Evolutionary conservation across 2,113 vertebrate genomes (phyloP).

Genomic region (Rhynchomys soricoides): DNA sequence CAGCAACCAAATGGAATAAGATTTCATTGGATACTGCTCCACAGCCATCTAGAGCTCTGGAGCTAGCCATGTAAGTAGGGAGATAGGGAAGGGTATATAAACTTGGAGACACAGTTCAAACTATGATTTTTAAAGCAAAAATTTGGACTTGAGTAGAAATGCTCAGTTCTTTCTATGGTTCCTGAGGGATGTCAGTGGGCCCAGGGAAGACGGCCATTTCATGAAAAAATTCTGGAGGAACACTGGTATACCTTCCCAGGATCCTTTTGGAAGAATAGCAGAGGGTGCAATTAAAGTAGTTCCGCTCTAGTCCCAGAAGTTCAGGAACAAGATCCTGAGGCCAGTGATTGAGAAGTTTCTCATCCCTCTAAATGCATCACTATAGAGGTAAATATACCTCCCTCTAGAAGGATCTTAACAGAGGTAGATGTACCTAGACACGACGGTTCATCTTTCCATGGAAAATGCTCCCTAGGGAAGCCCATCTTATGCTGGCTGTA

Average conservation of each 20-base stretch:
- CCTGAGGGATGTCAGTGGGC: background rate
- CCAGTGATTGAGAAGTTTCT: background rate
- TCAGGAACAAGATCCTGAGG: background rate
- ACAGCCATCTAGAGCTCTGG: background rate
- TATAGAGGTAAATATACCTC: background rate
- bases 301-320: background rate
- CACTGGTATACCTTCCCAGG: background rate
- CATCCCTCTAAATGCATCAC: background rate
- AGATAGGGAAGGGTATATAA: background rate
- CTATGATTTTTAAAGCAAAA: background rate
- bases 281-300: background rate
- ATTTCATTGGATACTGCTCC: background rate
- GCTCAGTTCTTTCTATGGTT: background rate
- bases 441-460: background rate
- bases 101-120: background rate
- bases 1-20: background rate
- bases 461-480: conserved; percentile 17
- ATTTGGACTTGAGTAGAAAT: background rate
- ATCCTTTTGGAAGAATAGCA: background rate
- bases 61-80: background rate
- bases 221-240: conserved; percentile 12
- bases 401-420: background rate
- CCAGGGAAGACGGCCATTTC: background rate
- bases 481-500: background rate
- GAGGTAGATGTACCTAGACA: background rate